These are phyloP conservation scores for Mobula birostris DNA, from an alignment of 2,113 vertebrate genomes.

Conservation along the genomic window DNA sequence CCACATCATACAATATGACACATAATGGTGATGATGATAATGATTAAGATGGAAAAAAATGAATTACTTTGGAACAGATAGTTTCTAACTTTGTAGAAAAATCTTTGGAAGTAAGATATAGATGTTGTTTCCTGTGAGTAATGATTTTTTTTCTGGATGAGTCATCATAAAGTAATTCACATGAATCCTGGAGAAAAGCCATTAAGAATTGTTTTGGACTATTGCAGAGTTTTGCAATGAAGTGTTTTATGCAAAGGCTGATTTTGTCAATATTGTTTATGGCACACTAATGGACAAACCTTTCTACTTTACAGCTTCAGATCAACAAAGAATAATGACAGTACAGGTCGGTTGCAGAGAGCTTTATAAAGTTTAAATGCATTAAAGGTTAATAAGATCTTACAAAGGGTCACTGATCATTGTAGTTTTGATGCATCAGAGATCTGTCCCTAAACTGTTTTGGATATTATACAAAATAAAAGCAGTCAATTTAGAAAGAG, in stretches of 20 bases:
- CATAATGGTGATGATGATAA: too few relatives aligned
- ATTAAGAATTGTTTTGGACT: background rate
- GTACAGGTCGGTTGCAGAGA: fast-evolving
- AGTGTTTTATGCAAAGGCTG: background rate
- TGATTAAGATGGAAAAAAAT: background rate
- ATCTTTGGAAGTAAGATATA: background rate
- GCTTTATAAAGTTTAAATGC: background rate
- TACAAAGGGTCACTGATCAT: background rate
- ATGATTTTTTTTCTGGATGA: background rate
- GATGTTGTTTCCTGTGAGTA: background rate
- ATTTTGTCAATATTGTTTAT: background rate
- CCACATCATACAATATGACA: too few relatives aligned
- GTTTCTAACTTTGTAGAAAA: background rate
- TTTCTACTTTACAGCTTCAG: background rate
- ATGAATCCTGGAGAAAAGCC: background rate
- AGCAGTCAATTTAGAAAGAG: background rate
- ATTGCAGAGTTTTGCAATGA: background rate
- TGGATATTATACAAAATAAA: too few relatives aligned
- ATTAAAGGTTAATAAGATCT: background rate
- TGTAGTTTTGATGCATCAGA: background rate
- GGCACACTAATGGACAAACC: background rate
- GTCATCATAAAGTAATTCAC: background rate
- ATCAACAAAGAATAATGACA: background rate
- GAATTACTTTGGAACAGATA: background rate
- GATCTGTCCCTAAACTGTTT: background rate